Percentiles rank a stretch among this genome's conserved stretches.
Conservation (phyloP, 2,113 vertebrate species). For the Gavia stellata region DNA sequence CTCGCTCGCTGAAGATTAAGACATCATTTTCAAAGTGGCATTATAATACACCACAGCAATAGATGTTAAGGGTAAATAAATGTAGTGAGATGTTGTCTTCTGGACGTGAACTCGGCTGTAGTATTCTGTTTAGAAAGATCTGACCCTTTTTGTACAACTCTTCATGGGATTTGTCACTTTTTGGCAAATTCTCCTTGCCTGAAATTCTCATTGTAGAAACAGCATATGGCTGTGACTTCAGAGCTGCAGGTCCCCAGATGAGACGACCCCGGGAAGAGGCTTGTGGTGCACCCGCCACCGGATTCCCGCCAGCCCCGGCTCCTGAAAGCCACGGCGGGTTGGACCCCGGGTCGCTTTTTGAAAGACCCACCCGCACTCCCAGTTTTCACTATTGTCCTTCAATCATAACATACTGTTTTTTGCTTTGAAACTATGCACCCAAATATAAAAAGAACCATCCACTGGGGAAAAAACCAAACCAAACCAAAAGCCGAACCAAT, state of each 20-base stretch:
- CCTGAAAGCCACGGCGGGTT: accelerated
- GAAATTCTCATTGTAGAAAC: not conserved
- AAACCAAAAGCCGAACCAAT: not conserved
- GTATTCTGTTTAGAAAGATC: not conserved
- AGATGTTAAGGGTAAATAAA: not conserved
- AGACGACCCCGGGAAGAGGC: not conserved
- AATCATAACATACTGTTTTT: too few relatives aligned
- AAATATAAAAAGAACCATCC: not conserved
- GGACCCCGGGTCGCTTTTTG: too few relatives aligned
- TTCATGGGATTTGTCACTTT: not conserved
- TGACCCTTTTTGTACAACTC: not conserved
- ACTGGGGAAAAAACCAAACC: too few relatives aligned
- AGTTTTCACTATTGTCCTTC: not conserved
- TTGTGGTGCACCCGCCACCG: accelerated
- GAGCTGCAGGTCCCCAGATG: not conserved
- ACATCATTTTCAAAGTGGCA: not conserved
- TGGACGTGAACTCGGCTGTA: not conserved
- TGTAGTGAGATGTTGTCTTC: not conserved
- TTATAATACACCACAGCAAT: not conserved
- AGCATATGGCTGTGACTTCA: accelerated
- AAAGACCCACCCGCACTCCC: not conserved
- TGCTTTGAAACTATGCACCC: not conserved
- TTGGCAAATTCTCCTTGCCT: not conserved
- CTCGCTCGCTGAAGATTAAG: not conserved
- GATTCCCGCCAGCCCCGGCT: not conserved